Evolutionary conservation across 2,888 invertebrate genomes (phyloP), one percentile per base, ranked within the genome.

Genomic region (Harpalus rubripes): DNA sequence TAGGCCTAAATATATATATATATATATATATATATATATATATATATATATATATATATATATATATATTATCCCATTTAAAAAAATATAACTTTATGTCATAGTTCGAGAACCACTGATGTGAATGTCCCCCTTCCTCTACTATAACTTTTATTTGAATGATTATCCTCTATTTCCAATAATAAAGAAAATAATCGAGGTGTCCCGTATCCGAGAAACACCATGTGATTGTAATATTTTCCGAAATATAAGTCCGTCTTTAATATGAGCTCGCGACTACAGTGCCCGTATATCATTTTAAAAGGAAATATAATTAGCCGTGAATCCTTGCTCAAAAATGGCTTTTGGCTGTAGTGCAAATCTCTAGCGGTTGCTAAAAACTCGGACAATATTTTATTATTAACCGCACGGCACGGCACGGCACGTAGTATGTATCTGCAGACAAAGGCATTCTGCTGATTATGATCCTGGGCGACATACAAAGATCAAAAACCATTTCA

Each of bases 401-500:
- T 56, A 76, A 56, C 41, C 74, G 32, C 32, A 32, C 32, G 32
- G 32, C 32, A 32, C 32, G 5, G 32, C 32, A 74, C 4, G 32
- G 32, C 32, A 32, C 32, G 5, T 1, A 1, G 44, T 7, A 74
- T 18, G 44, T 76, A 39, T 52, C 12, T 26, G 22, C 15, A 56
- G 56, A 74, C 72, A 74, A 74, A 74, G 72, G 72, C 44, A 74
- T 44, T 74, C 15, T 74, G 15, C 32, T 72, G 39, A 72, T 63
- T 26, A 68, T 74, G 44, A 74, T 44, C 18, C 7, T 18, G 32
- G 32, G 16, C 44, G 72, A 74, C 72, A 78, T 32, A 22, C 26
- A 78, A 78, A 78, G 78, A 78, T 78, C 78, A 78, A 78, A 78
- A 78, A 78, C 78, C 78, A 65, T 52, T 52, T 12, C 44, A 52